Conservation (phyloP, 2,888 invertebrate species). For the Hofmannophila pseudospretella region DNA sequence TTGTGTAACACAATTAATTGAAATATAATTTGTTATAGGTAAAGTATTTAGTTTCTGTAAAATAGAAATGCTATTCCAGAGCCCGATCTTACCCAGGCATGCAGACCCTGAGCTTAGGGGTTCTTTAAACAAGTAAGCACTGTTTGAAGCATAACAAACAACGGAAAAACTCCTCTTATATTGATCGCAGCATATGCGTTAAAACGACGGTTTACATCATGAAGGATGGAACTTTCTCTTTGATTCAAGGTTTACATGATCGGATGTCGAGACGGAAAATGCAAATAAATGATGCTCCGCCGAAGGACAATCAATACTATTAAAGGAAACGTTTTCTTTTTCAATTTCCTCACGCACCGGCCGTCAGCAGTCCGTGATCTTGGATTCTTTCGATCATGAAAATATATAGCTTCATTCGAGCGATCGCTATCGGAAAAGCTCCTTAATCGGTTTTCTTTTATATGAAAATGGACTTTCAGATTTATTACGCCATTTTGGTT, state of each 20-base stretch:
- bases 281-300: constrained; percentile 38
- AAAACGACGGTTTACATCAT: not conserved
- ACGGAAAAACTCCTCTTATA: too few relatives aligned
- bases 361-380: constrained; percentile 70
- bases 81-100: too few relatives aligned
- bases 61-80: too few relatives aligned
- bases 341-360: constrained; percentile 71
- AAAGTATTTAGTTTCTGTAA: too few relatives aligned
- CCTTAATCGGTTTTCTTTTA: constrained; percentile 77
- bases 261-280: constrained; percentile 26
- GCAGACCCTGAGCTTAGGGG: too few relatives aligned
- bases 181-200: too few relatives aligned
- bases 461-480: constrained; percentile 75
- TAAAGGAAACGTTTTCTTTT: constrained; percentile 62
- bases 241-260: too few relatives aligned
- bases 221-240: too few relatives aligned
- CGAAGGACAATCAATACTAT: constrained; percentile 57
- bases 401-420: constrained; percentile 75
- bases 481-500: constrained; percentile 71
- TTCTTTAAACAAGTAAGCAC: too few relatives aligned
- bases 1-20: too few relatives aligned
- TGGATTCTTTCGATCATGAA: constrained; percentile 73
- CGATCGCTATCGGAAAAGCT: constrained; percentile 74
- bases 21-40: too few relatives aligned
- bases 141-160: too few relatives aligned